Percentiles rank a stretch among this genome's conserved stretches.
These are phyloP conservation scores for Palloptera scutellata DNA, from an alignment of 2,888 invertebrate species.

Conservation along the genomic window DNA sequence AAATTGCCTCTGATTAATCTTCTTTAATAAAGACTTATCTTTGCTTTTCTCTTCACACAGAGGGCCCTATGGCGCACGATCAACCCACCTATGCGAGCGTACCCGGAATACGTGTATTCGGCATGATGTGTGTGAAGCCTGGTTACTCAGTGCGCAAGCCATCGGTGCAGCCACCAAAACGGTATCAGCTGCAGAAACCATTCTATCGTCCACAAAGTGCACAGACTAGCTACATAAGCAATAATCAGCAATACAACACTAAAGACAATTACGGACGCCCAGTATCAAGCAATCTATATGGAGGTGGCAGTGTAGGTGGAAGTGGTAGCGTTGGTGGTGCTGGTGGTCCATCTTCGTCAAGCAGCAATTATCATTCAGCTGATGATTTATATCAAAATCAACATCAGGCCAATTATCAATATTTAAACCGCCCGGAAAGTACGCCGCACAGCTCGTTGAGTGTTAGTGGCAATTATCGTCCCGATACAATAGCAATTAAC, in stretches of 20 bases:
- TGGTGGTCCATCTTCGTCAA: conserved; percentile 47
- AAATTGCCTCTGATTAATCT: too few species aligned
- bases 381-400: conserved; percentile 52
- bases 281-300: conserved; percentile 46
- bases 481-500: conserved; percentile 53
- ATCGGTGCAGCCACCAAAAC: conserved; percentile 61
- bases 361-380: conserved; percentile 51
- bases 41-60: conserved; percentile 65
- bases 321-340: conserved; percentile 21
- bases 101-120: conserved; percentile 91
- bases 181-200: conserved; percentile 62
- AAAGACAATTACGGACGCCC: conserved; percentile 42
- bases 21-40: too few species aligned
- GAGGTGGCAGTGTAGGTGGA: conserved; percentile 35
- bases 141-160: conserved; percentile 63
- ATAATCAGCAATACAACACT: conserved; percentile 26
- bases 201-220: conserved; percentile 56
- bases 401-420: conserved; percentile 59
- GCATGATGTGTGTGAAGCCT: conserved; percentile 88
- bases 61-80: conserved; percentile 93
- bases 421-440: conserved; percentile 62
- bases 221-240: conserved; percentile 43
- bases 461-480: conserved; percentile 46
- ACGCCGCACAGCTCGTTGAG: conserved; percentile 47
- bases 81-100: conserved; percentile 94